Evolutionary conservation across 1,140 invertebrate genomes (phyloP), one percentile per base, ranked within the genome.

Genomic region (Tetraneura akinire): DNA sequence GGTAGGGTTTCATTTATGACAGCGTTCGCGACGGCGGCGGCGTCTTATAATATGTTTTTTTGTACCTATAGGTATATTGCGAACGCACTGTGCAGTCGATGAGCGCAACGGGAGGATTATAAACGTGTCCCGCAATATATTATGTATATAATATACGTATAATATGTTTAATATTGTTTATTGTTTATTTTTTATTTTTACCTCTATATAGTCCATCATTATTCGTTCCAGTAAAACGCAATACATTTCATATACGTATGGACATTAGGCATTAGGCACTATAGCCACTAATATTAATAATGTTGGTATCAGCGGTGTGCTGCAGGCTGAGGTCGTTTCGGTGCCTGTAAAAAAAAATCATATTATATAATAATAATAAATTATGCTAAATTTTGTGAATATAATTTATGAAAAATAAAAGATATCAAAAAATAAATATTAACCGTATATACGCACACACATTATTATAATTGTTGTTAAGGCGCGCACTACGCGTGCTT

Each of bases 1-100:
- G 74, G 74, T 78, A 78, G 55, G 74, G 74, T 78, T 78, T 78
- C 74, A 62, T 60, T 78, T 60, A 55, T 60, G 74, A 78, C 74
- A 78, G 37, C 74, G 55, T 78, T 78, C 62, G 74, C 74, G 45
- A 78, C 74, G 74, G n/a, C n/a, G n/a, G n/a, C n/a, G n/a, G n/a
- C 62, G 55, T 78, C 55, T 60, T 4, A 37, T 37, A 16, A 45
- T 37, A 23, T 32, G 57, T 57, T 45, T 60, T 78, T 49, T 45
- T 78, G 13, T 57, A 14, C 18, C 68, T 26, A n/a, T n/a, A n/a
- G n/a, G n/a, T n/a, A n/a, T n/a, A n/a, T n/a, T n/a, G n/a, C n/a
- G n/a, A n/a, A n/a, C 29, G 47, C 68, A n/a, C 29, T 60, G 53
- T 55, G n/a, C n/a, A 47, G 21, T 37, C 32, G 8, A 37, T 26